phyloP scores from a whole-genome alignment of 2,888 invertebrate species.

The Agonopterix alstromeriana region DNA sequence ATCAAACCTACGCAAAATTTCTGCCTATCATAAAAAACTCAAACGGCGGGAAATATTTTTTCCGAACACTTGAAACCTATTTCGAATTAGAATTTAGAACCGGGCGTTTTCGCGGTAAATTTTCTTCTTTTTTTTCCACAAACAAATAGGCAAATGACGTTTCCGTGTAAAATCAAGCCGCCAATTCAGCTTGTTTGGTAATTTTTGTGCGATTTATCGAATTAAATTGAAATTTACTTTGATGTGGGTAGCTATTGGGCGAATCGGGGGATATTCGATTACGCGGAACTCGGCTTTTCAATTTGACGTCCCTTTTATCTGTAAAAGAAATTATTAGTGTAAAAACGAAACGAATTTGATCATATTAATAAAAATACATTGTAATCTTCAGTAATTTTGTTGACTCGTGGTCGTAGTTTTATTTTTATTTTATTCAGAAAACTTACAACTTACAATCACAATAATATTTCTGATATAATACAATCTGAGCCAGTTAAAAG shows the following conservation, averaged over 20 bases:
- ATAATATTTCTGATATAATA: too few relatives aligned
- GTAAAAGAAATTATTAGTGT: slow-evolving; percentile 45
- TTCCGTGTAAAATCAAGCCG: slow-evolving; percentile 44
- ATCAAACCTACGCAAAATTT: slow-evolving; percentile 22
- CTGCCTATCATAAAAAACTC: slow-evolving; percentile 1
- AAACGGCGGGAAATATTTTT: neutral
- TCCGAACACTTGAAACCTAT: neutral
- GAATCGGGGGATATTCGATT: slow-evolving; percentile 53
- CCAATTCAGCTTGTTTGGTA: slow-evolving; percentile 56
- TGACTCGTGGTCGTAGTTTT: too few relatives aligned
- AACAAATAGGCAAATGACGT: slow-evolving; percentile 48
- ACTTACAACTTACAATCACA: too few relatives aligned
- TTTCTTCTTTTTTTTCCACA: slow-evolving; percentile 10
- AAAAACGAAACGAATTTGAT: slow-evolving; percentile 33
- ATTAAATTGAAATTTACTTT: slow-evolving; percentile 60
- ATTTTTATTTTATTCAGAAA: too few relatives aligned
- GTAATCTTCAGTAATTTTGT: too few relatives aligned
- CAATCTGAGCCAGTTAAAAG: too few relatives aligned
- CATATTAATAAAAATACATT: neutral
- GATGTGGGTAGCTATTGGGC: slow-evolving; percentile 55
- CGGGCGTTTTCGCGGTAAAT: neutral
- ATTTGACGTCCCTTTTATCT: slow-evolving; percentile 56
- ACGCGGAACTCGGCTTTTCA: slow-evolving; percentile 62
- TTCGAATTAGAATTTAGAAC: neutral
- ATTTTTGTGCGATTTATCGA: slow-evolving; percentile 58